These are phyloP conservation scores for Linyphia triangularis DNA, from an alignment of 2,888 invertebrate species.

Conservation along the genomic window DNA sequence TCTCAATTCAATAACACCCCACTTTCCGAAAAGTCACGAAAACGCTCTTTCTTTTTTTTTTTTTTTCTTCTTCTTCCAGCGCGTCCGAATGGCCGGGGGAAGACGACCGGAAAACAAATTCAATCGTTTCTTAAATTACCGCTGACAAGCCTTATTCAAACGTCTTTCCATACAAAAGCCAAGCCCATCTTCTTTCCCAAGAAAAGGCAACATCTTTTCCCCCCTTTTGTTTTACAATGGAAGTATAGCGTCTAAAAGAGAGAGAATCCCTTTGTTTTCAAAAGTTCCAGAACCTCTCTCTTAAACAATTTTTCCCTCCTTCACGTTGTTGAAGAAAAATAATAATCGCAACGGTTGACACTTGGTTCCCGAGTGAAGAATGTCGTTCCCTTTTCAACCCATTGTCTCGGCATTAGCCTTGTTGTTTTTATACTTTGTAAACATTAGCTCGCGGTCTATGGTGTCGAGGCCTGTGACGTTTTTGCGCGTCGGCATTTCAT, in stretches of 20 bases:
- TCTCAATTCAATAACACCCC: not conserved
- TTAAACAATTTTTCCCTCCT: slow-evolving; percentile 23
- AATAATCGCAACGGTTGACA: slow-evolving; percentile 36
- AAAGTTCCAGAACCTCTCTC: slow-evolving; percentile 14
- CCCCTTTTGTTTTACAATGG: slow-evolving; percentile 33
- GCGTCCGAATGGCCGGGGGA: not conserved
- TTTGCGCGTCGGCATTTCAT: slow-evolving; percentile 44
- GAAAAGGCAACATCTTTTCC: not conserved
- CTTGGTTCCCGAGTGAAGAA: slow-evolving; percentile 27
- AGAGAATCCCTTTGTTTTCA: too few relatives aligned
- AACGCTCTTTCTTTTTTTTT: not conserved
- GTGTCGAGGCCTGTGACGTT: slow-evolving; percentile 26
- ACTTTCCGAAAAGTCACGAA: not conserved
- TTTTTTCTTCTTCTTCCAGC: not conserved
- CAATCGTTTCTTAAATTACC: slow-evolving; percentile 8
- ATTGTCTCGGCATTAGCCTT: slow-evolving; percentile 61
- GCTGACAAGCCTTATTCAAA: not conserved
- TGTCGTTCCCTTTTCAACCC: slow-evolving; percentile 34
- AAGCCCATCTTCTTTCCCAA: not conserved
- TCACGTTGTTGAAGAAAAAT: slow-evolving; percentile 35
- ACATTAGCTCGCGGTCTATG: slow-evolving; percentile 51
- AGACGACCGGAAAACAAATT: not conserved
- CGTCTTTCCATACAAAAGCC: not conserved
- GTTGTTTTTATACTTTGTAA: slow-evolving; percentile 70
- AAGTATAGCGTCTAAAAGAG: too few relatives aligned